Base-by-base conservation (phyloP, 2,797 vertebrate genomes). In the Epinephelus malabaricus region DNA sequence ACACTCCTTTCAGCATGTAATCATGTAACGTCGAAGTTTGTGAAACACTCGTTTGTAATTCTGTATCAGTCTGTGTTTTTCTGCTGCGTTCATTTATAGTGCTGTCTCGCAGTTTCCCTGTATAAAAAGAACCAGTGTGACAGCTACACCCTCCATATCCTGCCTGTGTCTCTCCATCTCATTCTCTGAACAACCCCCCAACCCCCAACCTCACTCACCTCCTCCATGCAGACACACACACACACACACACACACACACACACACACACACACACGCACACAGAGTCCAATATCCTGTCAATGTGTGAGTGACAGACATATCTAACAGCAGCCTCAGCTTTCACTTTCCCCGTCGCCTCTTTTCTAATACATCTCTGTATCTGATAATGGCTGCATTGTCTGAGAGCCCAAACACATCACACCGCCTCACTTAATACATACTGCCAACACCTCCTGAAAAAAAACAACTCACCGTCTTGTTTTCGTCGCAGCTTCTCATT, bases 261-360 rank as follows among this genome's bases (percentile, higher is more conserved):
- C 27, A 30, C 27, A 30, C 27, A 30, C 27, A 30, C 27, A 11
- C 79, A 49, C 56, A 15, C 61, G 69, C 34, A 68, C 50, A 23
- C 50, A 56, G 27, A 30, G 18, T 82, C 76, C 72, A 84, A 88
- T 81, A 88, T 85, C 75, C 79, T 85, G 81, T 65, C 76, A 64
- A n/a, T 18, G n/a, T 79, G 45, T 59, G 63, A 82, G 64, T 65
- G 76, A 76, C 84, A 69, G 82, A 78, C 80, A 11, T 50, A 55
- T 67, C 65, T 40, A 69, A 73, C 79, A 25, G 54, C 71, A 56
- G 58, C 27, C 62, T 67, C 49, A 10, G 45, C 69, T 65, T n/a
- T 30, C 40, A 23, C 47, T 34, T 49, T 62, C 62, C 61, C 66
- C 21, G 65, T 53, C 25, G 15, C 64, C 45, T 30, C n/a, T 56